Evolutionary conservation across 2,797 vertebrate genomes (phyloP).

Genomic region (Melanotaenia trifasciata): DNA sequence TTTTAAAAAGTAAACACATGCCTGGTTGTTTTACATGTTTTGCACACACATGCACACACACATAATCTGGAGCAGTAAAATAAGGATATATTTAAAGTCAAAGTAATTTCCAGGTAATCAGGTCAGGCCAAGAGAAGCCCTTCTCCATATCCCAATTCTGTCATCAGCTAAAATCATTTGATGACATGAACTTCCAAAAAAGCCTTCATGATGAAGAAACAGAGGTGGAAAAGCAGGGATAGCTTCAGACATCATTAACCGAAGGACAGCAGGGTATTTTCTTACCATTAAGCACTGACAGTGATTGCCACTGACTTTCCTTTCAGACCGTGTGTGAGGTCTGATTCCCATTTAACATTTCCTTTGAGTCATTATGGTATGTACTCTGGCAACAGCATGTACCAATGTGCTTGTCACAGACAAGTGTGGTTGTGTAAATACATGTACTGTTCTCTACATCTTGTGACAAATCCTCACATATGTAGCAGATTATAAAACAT

Average conservation of each 20-base stretch:
- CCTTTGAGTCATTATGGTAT: constrained; percentile 13
- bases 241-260: constrained; percentile 38
- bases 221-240: constrained; percentile 51
- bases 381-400: neutral
- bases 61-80: constrained; percentile 20
- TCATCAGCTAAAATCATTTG: constrained; percentile 52
- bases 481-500: constrained; percentile 21
- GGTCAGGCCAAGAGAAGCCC: constrained; percentile 33
- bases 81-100: constrained; percentile 18
- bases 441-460: neutral
- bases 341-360: constrained; percentile 39
- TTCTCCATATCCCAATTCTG: constrained; percentile 44
- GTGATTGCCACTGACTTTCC: constrained; percentile 42
- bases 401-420: constrained; percentile 5
- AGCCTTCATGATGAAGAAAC: constrained; percentile 41
- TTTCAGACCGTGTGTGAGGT: constrained; percentile 55
- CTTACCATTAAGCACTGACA: constrained; percentile 34
- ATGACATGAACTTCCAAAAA: constrained; percentile 35
- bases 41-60: neutral
- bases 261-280: constrained; percentile 30
- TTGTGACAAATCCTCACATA: constrained; percentile 31
- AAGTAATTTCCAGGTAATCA: constrained; percentile 57
- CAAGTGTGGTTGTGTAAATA: constrained; percentile 27
- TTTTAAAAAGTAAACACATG: constrained; percentile 26
- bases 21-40: constrained; percentile 5